Evolutionary conservation across 2,113 vertebrate species (phyloP).

Genomic region (Chaetodon trifascialis): DNA sequence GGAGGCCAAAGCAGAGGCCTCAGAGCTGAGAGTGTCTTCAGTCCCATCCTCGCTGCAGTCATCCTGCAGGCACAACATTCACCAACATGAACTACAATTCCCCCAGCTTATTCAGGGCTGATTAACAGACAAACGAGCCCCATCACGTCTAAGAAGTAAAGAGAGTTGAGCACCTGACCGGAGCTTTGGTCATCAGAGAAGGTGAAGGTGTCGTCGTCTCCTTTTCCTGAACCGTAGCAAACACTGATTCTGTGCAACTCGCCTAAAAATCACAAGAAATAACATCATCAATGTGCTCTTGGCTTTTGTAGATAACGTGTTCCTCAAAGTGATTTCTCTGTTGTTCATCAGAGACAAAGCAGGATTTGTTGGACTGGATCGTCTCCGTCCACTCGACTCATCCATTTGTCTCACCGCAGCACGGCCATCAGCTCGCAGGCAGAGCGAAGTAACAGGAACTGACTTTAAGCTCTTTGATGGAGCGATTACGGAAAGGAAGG

Average conservation of each 20-base stretch:
- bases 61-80: slow-evolving; percentile 83
- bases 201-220: slow-evolving; percentile 87
- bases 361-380: too few relatives aligned
- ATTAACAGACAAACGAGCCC: fast-evolving
- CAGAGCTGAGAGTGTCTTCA: slow-evolving; percentile 87
- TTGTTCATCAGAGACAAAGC: too few relatives aligned
- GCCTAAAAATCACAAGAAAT: slow-evolving; percentile 77
- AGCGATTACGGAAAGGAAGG: too few relatives aligned
- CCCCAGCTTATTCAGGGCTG: not conserved
- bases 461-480: too few relatives aligned
- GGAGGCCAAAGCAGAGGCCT: slow-evolving; percentile 86
- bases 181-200: slow-evolving; percentile 96
- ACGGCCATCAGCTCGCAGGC: too few relatives aligned
- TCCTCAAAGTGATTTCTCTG: too few relatives aligned
- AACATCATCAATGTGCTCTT: too few relatives aligned
- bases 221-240: slow-evolving; percentile 86
- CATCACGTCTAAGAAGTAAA: not conserved
- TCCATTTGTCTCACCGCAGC: too few relatives aligned
- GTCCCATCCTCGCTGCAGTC: slow-evolving; percentile 95
- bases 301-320: too few relatives aligned
- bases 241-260: slow-evolving; percentile 93
- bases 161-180: slow-evolving; percentile 84
- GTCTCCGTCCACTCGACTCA: too few relatives aligned
- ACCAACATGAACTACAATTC: not conserved
- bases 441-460: too few relatives aligned